Evolutionary conservation across 1,140 invertebrate genomes (phyloP).

Genomic region (Bacillus rossius): DNA sequence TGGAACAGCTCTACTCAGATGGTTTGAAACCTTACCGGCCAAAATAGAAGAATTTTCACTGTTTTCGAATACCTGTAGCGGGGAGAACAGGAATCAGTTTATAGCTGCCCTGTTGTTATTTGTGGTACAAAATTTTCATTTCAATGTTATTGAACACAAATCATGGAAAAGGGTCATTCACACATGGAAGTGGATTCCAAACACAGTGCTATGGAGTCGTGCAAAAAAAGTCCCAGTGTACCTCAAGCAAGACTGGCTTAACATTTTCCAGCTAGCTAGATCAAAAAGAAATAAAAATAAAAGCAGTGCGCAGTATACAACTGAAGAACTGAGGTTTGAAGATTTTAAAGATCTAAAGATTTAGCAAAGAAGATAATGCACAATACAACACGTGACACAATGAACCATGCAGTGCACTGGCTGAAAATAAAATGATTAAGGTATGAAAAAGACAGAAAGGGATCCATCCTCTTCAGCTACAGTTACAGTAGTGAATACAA

Average conservation of each 20-base stretch:
- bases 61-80: slow-evolving; percentile 24
- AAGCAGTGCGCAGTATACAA: slow-evolving; percentile 7
- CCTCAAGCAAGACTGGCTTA: slow-evolving; percentile 16
- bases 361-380: slow-evolving; percentile 4
- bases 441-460: no score
- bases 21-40: slow-evolving; percentile 7
- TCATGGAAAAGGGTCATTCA: slow-evolving; percentile 21
- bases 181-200: slow-evolving; percentile 27
- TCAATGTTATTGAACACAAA: slow-evolving; percentile 19
- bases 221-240: slow-evolving; percentile 13
- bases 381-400: no score
- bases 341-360: slow-evolving; percentile 9
- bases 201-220: slow-evolving; percentile 23
- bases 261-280: slow-evolving; percentile 12
- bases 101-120: slow-evolving; percentile 19
- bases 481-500: no score
- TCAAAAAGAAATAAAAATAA: slow-evolving; percentile 18
- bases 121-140: slow-evolving; percentile 10
- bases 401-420: no score
- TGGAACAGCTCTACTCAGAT: no score
- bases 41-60: slow-evolving; percentile 20
- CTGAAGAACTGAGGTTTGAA: slow-evolving; percentile 13
- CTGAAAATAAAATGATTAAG: no score
- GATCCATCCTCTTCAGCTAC: no score
- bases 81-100: slow-evolving; percentile 24